Percentiles rank a stretch among this genome's conserved stretches.
Evolutionary conservation across 2,888 invertebrate species (phyloP).

Genomic region (Elegia similella): DNA sequence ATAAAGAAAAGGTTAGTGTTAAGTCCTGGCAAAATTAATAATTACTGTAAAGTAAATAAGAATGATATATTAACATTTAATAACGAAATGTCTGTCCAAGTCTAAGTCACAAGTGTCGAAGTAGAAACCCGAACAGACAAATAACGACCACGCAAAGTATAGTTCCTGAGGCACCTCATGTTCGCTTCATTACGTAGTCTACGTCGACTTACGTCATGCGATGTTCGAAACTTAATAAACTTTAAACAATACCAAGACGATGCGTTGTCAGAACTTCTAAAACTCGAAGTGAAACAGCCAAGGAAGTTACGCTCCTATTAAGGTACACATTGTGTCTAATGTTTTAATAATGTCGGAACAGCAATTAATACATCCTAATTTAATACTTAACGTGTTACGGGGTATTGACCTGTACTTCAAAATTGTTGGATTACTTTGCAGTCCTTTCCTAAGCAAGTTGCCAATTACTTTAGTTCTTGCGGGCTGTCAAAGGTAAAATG

Average conservation of each 20-base stretch:
- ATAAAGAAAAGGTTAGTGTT: too few relatives aligned
- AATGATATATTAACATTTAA: too few relatives aligned
- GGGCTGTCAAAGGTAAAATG: conserved; percentile 1
- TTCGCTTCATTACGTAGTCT: conserved; percentile 58
- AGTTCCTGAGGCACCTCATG: conserved; percentile 34
- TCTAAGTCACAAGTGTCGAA: conserved; percentile 10
- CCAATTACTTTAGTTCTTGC: background rate
- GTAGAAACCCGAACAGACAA: conserved; percentile 9
- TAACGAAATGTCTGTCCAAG: background rate
- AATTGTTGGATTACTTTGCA: background rate
- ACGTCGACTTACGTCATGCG: conserved; percentile 67
- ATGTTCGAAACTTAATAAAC: conserved; percentile 75
- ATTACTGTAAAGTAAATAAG: too few relatives aligned
- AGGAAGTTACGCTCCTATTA: conserved; percentile 65
- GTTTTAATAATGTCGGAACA: conserved; percentile 49
- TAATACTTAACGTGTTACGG: background rate
- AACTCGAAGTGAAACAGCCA: conserved; percentile 64
- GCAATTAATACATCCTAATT: conserved; percentile 13
- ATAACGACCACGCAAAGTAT: conserved; percentile 20
- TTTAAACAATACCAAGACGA: conserved; percentile 75
- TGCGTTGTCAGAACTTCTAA: conserved; percentile 73
- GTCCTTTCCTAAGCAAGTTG: background rate
- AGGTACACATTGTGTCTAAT: conserved; percentile 64
- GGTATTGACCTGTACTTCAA: background rate
- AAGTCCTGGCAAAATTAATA: too few relatives aligned